Percentiles rank a stretch among this genome's conserved stretches.
Evolutionary conservation across 2,113 vertebrate genomes (phyloP).

Genomic region (Alexandromys fortis): DNA sequence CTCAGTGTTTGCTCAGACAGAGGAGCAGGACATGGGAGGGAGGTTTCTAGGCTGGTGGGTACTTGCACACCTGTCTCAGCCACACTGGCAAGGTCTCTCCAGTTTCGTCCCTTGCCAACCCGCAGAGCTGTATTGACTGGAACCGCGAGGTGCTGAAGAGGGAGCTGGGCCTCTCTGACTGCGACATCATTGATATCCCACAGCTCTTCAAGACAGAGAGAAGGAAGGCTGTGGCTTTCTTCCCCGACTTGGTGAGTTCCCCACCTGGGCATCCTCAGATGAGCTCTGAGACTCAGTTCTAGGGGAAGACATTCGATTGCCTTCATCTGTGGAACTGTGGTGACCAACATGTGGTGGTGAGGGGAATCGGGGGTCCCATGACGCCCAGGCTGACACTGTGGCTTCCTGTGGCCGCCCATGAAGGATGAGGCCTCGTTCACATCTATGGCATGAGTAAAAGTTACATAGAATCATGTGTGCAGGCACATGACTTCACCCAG

Average conservation of each 20-base stretch:
- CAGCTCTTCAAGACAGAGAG: constrained; percentile 87
- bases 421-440: neutral
- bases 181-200: constrained; percentile 93
- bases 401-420: neutral
- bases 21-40: neutral
- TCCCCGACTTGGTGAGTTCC: constrained; percentile 91
- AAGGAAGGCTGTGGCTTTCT: constrained; percentile 87
- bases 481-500: accelerated
- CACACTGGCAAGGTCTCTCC: neutral
- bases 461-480: accelerated
- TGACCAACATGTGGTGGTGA: too few species aligned
- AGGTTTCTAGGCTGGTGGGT: neutral
- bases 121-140: constrained; percentile 95
- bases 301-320: accelerated
- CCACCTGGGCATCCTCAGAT: neutral
- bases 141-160: constrained; percentile 93
- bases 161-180: constrained; percentile 91
- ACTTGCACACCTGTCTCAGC: neutral
- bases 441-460: neutral
- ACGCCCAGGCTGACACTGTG: neutral
- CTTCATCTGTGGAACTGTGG: neutral
- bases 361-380: neutral
- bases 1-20: neutral
- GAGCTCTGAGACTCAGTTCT: neutral
- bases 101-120: accelerated